phyloP scores from a whole-genome alignment of 2,888 invertebrate genomes.

The Rotaria sp. region DNA sequence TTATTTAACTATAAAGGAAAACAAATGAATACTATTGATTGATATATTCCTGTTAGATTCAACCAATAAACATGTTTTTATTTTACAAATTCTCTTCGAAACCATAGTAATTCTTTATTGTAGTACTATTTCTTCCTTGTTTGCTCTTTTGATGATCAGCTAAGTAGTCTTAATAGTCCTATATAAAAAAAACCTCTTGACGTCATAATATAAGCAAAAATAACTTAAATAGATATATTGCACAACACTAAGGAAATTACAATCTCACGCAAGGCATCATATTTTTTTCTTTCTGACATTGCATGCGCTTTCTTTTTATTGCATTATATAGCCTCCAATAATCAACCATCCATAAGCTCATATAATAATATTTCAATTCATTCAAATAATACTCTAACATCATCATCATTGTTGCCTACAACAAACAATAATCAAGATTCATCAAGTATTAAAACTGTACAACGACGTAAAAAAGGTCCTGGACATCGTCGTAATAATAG shows the following conservation, averaged over 20 bases:
- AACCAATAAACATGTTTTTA: too few species aligned
- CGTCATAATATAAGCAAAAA: background rate
- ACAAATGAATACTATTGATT: too few species aligned
- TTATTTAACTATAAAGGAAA: too few species aligned
- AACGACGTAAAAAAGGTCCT: background rate
- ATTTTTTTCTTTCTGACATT: background rate
- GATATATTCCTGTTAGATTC: too few species aligned
- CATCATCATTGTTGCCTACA: background rate
- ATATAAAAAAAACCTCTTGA: background rate
- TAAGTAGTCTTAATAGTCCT: background rate
- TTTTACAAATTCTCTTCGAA: too few species aligned
- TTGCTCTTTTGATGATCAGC: too few species aligned
- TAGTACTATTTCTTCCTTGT: too few species aligned
- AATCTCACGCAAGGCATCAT: background rate
- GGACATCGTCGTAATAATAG: conserved; percentile 6
- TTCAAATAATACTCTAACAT: background rate
- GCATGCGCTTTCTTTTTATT: background rate
- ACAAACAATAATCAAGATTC: background rate
- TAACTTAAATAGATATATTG: background rate
- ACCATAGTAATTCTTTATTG: too few species aligned
- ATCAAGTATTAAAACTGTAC: background rate
- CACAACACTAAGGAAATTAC: background rate
- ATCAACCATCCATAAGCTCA: background rate
- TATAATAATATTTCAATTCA: too few species aligned
- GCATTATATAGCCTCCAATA: background rate